Percentiles rank a stretch among this genome's conserved stretches.
These are phyloP conservation scores for Xestia xanthographa DNA, from an alignment of 2,888 invertebrate genomes.

Conservation along the genomic window DNA sequence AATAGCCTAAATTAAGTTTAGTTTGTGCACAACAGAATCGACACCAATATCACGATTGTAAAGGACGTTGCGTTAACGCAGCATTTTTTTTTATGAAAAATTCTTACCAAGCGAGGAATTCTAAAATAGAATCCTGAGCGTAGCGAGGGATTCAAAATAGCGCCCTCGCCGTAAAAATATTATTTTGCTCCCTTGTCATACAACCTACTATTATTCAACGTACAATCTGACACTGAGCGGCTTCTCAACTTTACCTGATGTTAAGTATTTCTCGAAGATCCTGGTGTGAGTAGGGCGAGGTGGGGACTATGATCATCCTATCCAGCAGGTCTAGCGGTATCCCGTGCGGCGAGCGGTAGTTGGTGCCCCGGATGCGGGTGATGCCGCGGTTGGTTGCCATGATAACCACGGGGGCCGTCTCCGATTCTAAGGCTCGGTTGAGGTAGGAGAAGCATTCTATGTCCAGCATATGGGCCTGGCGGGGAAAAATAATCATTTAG, in stretches of 20 bases:
- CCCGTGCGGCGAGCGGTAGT: constrained; percentile 98
- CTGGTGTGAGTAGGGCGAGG: constrained; percentile 95
- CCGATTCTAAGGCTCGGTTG: constrained; percentile 98
- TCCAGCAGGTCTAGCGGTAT: constrained; percentile 99
- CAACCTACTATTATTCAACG: no score
- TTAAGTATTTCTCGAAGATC: constrained; percentile 98
- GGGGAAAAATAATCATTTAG: no score
- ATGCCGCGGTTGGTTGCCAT: constrained; percentile 99
- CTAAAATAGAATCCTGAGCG: no score
- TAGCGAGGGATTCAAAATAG: no score
- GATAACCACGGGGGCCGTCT: constrained; percentile 99
- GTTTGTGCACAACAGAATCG: no score
- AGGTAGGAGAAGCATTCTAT: constrained; percentile 99
- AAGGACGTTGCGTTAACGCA: no score
- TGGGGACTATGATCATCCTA: constrained; percentile 98
- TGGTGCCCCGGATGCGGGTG: constrained; percentile 98
- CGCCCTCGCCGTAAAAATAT: no score
- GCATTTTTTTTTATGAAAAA: not conserved
- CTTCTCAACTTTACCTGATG: constrained; percentile 91
- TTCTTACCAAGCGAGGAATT: not conserved
- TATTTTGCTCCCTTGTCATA: no score
- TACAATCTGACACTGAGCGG: no score
- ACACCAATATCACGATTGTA: no score
- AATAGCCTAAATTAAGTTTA: no score
- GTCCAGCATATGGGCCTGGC: constrained; percentile 98